These are phyloP conservation scores for Macrotrachela quadricornifera DNA, from an alignment of 1,140 invertebrate species.

Conservation along the genomic window DNA sequence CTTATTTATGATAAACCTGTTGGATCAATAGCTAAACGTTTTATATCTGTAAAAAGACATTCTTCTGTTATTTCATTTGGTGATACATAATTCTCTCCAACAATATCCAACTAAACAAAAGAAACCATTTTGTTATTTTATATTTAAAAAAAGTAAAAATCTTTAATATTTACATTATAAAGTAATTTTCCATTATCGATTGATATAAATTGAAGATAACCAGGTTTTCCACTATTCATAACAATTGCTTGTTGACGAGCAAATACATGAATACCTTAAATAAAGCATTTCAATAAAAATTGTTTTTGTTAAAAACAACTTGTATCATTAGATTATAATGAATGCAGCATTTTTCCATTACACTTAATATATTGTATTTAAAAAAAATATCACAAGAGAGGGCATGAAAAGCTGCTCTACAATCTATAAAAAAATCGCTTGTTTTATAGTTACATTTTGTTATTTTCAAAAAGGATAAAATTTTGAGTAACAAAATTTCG, in stretches of 20 bases:
- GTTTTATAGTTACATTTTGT: too few species aligned
- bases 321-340: not conserved
- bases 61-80: conserved; percentile 33
- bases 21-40: conserved; percentile 21
- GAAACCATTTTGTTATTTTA: conserved; percentile 11
- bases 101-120: conserved; percentile 47
- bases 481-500: too few species aligned
- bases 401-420: too few species aligned
- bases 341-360: not conserved
- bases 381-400: conserved; percentile 1
- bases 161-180: conserved; percentile 55
- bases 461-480: too few species aligned
- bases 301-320: conserved; percentile 4
- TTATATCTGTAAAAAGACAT: conserved; percentile 28
- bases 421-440: too few species aligned
- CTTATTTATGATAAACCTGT: too few species aligned
- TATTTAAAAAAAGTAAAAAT: conserved; percentile 10
- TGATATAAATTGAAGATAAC: conserved; percentile 58
- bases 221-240: conserved; percentile 50
- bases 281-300: conserved; percentile 17
- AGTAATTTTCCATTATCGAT: conserved; percentile 42
- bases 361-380: not conserved
- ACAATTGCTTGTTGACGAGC: conserved; percentile 45
- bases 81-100: conserved; percentile 46
- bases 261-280: conserved; percentile 41